Evolutionary conservation across 2,797 vertebrate species (phyloP).

Genomic region (Melanotaenia nigrans): DNA sequence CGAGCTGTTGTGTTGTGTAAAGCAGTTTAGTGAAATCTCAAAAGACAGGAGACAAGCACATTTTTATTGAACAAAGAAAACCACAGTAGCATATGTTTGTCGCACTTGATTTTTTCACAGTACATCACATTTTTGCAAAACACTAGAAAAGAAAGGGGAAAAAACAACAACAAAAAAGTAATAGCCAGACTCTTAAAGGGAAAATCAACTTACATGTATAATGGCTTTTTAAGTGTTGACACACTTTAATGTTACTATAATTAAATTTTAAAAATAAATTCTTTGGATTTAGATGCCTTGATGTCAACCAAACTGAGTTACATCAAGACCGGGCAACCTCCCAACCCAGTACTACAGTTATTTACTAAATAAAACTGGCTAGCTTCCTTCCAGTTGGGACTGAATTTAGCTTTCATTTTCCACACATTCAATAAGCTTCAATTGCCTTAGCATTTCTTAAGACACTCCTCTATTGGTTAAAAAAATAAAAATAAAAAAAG

Average conservation of each 20-base stretch:
- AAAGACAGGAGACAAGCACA: slow-evolving; percentile 61
- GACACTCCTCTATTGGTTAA: background rate
- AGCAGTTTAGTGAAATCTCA: slow-evolving; percentile 18
- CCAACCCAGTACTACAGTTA: slow-evolving; percentile 12
- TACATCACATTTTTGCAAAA: slow-evolving; percentile 68
- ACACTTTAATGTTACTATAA: slow-evolving; percentile 23
- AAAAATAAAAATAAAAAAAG: background rate
- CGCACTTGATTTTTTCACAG: slow-evolving; percentile 64
- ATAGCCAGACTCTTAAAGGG: slow-evolving; percentile 43
- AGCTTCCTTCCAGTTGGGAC: slow-evolving; percentile 3
- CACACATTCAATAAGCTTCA: slow-evolving; percentile 8
- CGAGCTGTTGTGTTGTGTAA: background rate
- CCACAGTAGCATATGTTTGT: slow-evolving; percentile 70
- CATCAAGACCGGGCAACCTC: slow-evolving; percentile 11
- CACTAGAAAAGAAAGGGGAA: slow-evolving; percentile 41
- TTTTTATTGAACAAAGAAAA: slow-evolving; percentile 74
- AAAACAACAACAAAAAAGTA: slow-evolving; percentile 11
- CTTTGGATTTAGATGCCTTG: slow-evolving; percentile 50
- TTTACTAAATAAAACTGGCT: background rate
- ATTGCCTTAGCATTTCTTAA: background rate
- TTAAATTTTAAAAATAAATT: slow-evolving; percentile 47
- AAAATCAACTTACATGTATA: slow-evolving; percentile 18
- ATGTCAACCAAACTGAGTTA: slow-evolving; percentile 11
- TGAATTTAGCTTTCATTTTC: slow-evolving; percentile 17
- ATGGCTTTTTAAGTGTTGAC: slow-evolving; percentile 50